phyloP scores from a whole-genome alignment of 1,140 invertebrate genomes.

The Drosophila paulistorum region DNA sequence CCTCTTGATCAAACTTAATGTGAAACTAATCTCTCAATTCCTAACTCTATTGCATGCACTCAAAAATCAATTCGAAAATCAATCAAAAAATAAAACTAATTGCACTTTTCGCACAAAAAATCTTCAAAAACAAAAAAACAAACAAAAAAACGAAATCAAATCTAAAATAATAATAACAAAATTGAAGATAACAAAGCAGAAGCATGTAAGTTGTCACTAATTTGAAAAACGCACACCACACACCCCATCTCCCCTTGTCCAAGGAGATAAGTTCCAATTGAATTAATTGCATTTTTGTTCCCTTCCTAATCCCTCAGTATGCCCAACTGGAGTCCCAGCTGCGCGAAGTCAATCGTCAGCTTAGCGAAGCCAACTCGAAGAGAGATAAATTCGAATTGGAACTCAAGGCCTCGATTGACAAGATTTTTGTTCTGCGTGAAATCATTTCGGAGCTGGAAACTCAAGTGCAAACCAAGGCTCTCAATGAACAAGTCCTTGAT shows the following conservation, averaged over 20 bases:
- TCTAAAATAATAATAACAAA: constrained; percentile 19
- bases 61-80: constrained; percentile 27
- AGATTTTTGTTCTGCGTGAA: constrained; percentile 88
- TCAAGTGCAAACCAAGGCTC: constrained; percentile 87
- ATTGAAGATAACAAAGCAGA: constrained; percentile 54
- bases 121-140: constrained; percentile 30
- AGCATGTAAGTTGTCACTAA: constrained; percentile 69
- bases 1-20: neutral
- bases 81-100: constrained; percentile 6
- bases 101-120: constrained; percentile 49
- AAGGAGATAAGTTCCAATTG: neutral
- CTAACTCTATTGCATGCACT: constrained; percentile 64
- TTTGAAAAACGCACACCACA: constrained; percentile 31
- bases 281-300: constrained; percentile 1
- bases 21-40: constrained; percentile 15
- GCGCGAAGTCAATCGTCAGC: constrained; percentile 86
- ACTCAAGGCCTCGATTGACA: constrained; percentile 88
- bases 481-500: constrained; percentile 75
- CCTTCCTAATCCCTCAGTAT: constrained; percentile 83
- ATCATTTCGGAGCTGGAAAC: constrained; percentile 90
- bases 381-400: constrained; percentile 87
- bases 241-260: neutral
- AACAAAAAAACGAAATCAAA: neutral
- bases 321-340: constrained; percentile 88
- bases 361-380: constrained; percentile 85